Base-by-base conservation (phyloP, 2,797 vertebrate genomes). In the Crenichthys baileyi region DNA sequence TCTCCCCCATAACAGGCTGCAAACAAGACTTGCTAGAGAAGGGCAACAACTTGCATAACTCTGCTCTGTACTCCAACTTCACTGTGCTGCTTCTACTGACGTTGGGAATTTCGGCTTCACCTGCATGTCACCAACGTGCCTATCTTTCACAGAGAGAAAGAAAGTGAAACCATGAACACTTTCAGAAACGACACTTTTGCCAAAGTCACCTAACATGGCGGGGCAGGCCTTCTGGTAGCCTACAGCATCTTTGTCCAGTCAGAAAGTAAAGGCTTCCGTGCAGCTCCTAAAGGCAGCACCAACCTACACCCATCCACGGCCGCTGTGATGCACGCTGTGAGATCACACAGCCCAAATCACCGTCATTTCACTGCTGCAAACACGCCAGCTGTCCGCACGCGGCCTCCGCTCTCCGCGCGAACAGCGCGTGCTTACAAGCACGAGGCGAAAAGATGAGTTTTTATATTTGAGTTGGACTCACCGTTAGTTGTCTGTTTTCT, bases 261-360 rank as follows among this genome's bases (percentile, higher is more conserved):
- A 5, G 50, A 76, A 76, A 80, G 58, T 26, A 67, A 77, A 73
- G 29, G 74, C 90, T 87, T 93, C 87, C 85, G 84, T 88, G 81
- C 55, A n/a, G 81, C 86, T 89, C 87, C 41, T 89, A 89, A 94
- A 94, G 31, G 92, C 89, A 89, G 26, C 92, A 88, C 46, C 68
- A 44, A 77, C 86, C 82, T 73, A 29, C 88, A 83, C 61, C 79
- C 80, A 80, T 46, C 39, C 88, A 85, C 79, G n/a, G 85, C 78
- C 61, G 77, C 84, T 71, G 84, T 83, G 92, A 91, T 92, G 89
- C 83, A 85, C 82, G 85, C 89, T 78, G 84, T 79, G 89, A 89
- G 87, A 85, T 91, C 90, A 88, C 91, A 91, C 89, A 91, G 93
- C 93, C 91, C 80, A 94, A 95, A 94, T 94, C 94, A 94, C 83